Conservation (phyloP, 2,888 invertebrate genomes). For the Idaea straminata region DNA sequence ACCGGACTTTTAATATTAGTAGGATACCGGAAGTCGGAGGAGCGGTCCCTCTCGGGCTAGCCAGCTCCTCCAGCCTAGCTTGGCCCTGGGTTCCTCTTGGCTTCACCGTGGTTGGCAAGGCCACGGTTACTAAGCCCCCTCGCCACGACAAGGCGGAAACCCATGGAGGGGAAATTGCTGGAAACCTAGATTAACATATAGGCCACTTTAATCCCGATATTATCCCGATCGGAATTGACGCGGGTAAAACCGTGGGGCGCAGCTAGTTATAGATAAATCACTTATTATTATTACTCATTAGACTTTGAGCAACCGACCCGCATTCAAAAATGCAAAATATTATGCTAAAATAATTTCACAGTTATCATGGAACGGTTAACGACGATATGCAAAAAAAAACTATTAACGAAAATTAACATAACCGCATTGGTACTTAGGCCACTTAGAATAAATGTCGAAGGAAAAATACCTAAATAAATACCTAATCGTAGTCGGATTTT, state of each 20-base stretch:
- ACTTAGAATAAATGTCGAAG: conserved; percentile 5
- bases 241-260: neutral
- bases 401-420: conserved; percentile 6
- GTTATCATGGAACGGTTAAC: conserved; percentile 23
- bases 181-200: too few relatives aligned
- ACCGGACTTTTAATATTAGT: too few relatives aligned
- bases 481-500: conserved; percentile 23
- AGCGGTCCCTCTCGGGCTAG: too few relatives aligned
- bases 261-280: neutral
- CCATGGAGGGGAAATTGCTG: too few relatives aligned
- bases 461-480: conserved; percentile 6
- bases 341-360: conserved; percentile 26
- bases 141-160: too few relatives aligned
- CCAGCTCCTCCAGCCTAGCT: too few relatives aligned
- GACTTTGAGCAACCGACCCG: conserved; percentile 22
- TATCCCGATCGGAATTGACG: too few relatives aligned
- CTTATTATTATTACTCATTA: neutral
- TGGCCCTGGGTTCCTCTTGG: too few relatives aligned
- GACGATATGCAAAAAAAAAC: conserved; percentile 6
- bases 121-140: too few relatives aligned
- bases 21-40: too few relatives aligned
- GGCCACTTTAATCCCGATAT: too few relatives aligned
- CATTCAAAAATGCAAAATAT: conserved; percentile 24
- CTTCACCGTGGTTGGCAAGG: too few relatives aligned
- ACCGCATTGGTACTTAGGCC: conserved; percentile 7